Percentiles rank a stretch among this genome's conserved stretches.
phyloP scores from a whole-genome alignment of 2,797 vertebrate genomes.

The Rhynchotus rufescens region DNA sequence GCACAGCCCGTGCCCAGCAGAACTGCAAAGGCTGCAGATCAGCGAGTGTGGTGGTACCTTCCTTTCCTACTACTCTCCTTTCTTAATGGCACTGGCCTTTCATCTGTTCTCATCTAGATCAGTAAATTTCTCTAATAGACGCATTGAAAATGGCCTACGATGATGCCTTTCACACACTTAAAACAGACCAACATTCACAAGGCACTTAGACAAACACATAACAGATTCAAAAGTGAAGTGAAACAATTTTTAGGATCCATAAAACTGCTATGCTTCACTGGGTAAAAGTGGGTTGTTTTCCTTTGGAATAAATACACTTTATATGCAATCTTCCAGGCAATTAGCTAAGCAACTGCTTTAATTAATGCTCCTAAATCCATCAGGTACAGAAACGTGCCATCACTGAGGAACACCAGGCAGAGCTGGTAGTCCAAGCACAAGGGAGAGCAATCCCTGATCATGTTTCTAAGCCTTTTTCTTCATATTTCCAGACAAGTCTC shows the following conservation, averaged over 20 bases:
- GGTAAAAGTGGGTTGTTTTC: constrained; percentile 62
- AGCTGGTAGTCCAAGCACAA: not conserved
- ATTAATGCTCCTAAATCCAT: constrained; percentile 54
- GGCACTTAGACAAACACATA: constrained; percentile 33
- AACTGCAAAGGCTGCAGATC: not conserved
- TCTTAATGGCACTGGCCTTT: not conserved
- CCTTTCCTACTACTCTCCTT: not conserved
- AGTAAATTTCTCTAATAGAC: not conserved
- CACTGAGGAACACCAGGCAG: constrained; percentile 31
- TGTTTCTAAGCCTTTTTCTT: not conserved
- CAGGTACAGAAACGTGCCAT: constrained; percentile 47
- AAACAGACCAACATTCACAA: constrained; percentile 7
- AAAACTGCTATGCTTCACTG: constrained; percentile 50
- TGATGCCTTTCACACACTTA: not conserved
- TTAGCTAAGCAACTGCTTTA: constrained; percentile 70
- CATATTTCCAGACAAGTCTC: not conserved
- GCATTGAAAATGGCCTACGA: not conserved
- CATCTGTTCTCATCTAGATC: not conserved
- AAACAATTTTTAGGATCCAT: constrained; percentile 48
- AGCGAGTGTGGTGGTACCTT: not conserved
- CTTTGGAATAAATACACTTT: constrained; percentile 64
- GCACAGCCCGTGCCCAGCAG: not conserved
- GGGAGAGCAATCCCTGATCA: not conserved
- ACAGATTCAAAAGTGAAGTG: constrained; percentile 31
- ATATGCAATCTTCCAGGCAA: constrained; percentile 58